Evolutionary conservation across 2,113 vertebrate genomes (phyloP).

Genomic region (Hydrolagus affinis): DNA sequence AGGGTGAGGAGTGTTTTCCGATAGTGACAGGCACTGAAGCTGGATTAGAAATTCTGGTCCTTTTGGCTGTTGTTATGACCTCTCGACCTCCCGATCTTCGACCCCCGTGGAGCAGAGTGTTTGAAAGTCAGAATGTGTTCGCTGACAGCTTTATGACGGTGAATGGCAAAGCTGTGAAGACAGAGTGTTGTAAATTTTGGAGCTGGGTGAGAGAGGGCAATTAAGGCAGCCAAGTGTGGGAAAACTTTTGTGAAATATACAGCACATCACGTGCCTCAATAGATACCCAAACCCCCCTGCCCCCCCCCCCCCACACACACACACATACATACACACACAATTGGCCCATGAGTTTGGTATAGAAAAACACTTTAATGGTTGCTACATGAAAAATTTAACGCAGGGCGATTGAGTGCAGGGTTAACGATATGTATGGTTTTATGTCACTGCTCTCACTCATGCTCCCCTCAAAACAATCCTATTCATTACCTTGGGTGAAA

Average conservation of each 20-base stretch:
- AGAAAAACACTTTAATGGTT: not conserved
- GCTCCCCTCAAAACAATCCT: not conserved
- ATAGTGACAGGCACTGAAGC: not conserved
- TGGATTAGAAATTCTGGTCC: not conserved
- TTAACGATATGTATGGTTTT: not conserved
- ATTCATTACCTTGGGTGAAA: not conserved
- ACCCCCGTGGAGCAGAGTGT: not conserved
- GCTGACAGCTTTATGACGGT: slow-evolving; percentile 11
- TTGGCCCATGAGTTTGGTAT: too few relatives aligned
- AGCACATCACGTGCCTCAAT: not conserved
- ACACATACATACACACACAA: too few relatives aligned
- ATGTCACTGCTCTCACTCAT: too few relatives aligned
- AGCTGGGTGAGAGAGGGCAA: not conserved
- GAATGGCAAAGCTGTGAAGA: slow-evolving; percentile 9
- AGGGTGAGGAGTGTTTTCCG: not conserved
- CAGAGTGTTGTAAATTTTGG: not conserved
- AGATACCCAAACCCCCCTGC: not conserved
- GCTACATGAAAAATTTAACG: not conserved
- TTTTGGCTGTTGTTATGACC: not conserved
- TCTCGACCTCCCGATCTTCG: not conserved
- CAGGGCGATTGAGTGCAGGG: not conserved
- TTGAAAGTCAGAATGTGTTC: not conserved
- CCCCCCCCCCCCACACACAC: too few relatives aligned
- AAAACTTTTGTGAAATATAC: not conserved
- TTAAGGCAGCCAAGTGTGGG: slow-evolving; percentile 16